phyloP scores from a whole-genome alignment of 1,140 invertebrate genomes.

The Ruditapes philippinarum region DNA sequence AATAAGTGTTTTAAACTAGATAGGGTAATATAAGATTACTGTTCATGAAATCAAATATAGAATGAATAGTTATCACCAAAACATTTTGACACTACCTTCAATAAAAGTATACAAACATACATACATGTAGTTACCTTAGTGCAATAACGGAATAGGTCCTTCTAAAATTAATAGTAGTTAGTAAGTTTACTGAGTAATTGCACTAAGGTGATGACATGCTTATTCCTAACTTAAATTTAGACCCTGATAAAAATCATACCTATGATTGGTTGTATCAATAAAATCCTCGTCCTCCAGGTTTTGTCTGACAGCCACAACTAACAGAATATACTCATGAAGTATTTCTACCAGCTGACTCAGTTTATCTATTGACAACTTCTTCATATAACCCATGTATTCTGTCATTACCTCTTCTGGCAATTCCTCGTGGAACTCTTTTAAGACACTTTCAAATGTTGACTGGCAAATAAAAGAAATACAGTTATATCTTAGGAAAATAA shows the following conservation, averaged over 20 bases:
- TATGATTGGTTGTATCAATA: too few relatives aligned
- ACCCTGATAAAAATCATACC: slow-evolving; percentile 31
- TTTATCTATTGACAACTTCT: slow-evolving; percentile 35
- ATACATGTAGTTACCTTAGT: too few relatives aligned
- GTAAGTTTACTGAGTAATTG: background rate
- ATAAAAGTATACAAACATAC: background rate
- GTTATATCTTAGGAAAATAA: too few relatives aligned
- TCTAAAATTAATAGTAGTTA: too few relatives aligned
- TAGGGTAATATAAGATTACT: background rate
- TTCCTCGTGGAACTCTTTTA: too few relatives aligned
- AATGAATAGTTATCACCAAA: too few relatives aligned
- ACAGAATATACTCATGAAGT: too few relatives aligned
- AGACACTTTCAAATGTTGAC: slow-evolving; percentile 54
- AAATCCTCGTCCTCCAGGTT: slow-evolving; percentile 35
- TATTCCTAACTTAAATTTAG: background rate
- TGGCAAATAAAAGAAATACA: too few relatives aligned
- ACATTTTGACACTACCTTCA: too few relatives aligned
- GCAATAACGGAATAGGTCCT: too few relatives aligned
- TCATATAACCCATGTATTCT: slow-evolving; percentile 21
- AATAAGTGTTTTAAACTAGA: too few relatives aligned
- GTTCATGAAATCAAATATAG: background rate
- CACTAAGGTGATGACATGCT: too few relatives aligned
- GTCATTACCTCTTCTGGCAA: background rate
- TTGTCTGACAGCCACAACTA: background rate
- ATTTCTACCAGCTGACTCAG: slow-evolving; percentile 23